Percentiles rank a stretch among this genome's conserved stretches.
Evolutionary conservation across 2,113 vertebrate genomes (phyloP).

Genomic region (Laterallus jamaicensis): DNA sequence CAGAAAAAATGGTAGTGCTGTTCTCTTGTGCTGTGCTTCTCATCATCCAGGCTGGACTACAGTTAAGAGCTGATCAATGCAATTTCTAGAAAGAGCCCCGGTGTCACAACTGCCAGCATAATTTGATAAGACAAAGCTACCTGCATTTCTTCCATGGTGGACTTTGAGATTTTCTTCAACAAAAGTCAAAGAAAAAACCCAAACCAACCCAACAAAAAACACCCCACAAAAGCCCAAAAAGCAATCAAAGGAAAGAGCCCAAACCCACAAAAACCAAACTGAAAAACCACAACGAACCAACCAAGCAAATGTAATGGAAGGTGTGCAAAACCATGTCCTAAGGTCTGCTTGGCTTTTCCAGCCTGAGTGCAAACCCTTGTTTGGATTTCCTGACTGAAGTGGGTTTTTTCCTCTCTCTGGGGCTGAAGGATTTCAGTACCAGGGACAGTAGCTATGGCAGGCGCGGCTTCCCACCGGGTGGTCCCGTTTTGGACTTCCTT

Average conservation of each 20-base stretch:
- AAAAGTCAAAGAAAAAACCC: neutral
- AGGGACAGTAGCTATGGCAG: neutral
- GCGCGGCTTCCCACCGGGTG: accelerated
- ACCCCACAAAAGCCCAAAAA: too few relatives aligned
- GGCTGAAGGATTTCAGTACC: neutral
- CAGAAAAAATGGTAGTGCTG: neutral
- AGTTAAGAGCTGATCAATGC: neutral
- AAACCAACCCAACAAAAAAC: too few relatives aligned
- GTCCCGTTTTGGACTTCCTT: neutral
- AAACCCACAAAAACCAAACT: too few relatives aligned
- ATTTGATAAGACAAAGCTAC: neutral
- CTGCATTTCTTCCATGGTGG: neutral
- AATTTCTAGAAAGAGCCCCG: accelerated
- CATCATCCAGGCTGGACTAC: neutral
- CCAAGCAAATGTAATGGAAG: neutral
- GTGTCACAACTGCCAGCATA: neutral
- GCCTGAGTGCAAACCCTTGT: neutral
- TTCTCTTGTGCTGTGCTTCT: neutral
- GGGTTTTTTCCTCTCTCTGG: neutral
- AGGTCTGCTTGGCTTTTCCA: neutral
- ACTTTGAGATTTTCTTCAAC: neutral
- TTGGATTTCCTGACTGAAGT: neutral
- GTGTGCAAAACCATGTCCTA: neutral
- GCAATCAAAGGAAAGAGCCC: too few relatives aligned
- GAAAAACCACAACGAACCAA: neutral